Evolutionary conservation across 2,888 invertebrate genomes (phyloP).

Genomic region (Habrosyne pyritoides): DNA sequence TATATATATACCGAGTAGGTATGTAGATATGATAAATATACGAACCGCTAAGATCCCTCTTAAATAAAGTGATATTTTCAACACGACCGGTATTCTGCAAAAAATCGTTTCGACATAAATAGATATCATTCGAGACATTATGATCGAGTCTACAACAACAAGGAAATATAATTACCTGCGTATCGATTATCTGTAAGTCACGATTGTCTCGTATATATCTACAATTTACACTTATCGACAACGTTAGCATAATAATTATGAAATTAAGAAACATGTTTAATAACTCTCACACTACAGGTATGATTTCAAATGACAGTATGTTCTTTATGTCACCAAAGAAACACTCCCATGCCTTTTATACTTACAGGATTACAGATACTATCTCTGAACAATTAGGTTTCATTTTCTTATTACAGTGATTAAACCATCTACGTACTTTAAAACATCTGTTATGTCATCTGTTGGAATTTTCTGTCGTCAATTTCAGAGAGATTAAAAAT

Average conservation of each 20-base stretch:
- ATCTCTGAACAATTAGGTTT: not conserved
- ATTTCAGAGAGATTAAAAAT: not conserved
- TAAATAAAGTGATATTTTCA: not conserved
- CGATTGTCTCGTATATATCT: conserved; percentile 6
- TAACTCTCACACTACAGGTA: not conserved
- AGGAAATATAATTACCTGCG: conserved; percentile 4
- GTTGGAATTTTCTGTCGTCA: not conserved
- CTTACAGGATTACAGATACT: not conserved
- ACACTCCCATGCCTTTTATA: not conserved
- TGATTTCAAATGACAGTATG: not conserved
- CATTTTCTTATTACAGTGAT: not conserved
- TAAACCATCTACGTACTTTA: not conserved
- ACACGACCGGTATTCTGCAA: not conserved
- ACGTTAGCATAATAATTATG: not conserved
- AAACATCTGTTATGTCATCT: not conserved
- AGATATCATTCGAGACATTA: not conserved
- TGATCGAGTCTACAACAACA: not conserved
- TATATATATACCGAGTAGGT: too few relatives aligned
- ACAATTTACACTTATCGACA: conserved; percentile 5
- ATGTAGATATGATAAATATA: not conserved
- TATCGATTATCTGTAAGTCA: conserved; percentile 3
- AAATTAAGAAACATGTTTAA: conserved; percentile 6
- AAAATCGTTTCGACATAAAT: not conserved
- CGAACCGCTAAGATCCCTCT: not conserved
- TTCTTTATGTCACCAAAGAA: not conserved